phyloP scores from a whole-genome alignment of 2,113 vertebrate species.

The Xiphorhynchus elegans region DNA sequence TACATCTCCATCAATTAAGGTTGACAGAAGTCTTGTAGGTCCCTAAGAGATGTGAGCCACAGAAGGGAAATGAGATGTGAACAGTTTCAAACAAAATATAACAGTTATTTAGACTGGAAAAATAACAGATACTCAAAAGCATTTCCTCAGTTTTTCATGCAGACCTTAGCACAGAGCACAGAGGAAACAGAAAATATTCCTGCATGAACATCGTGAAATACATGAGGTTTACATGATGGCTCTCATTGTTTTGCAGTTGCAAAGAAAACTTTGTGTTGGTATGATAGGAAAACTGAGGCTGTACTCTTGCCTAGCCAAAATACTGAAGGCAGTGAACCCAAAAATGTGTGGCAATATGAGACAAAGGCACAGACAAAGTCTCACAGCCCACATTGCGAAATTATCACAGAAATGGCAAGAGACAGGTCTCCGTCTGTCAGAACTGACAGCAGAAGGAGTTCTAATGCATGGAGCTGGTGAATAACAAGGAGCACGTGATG shows the following conservation, averaged over 20 bases:
- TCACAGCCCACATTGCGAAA: not conserved
- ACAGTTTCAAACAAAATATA: not conserved
- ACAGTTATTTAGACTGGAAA: not conserved
- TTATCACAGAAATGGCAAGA: not conserved
- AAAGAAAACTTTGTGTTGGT: not conserved
- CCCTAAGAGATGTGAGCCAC: not conserved
- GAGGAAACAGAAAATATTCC: not conserved
- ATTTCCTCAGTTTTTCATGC: not conserved
- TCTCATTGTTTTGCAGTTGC: not conserved
- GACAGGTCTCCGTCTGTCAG: not conserved
- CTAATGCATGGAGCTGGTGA: not conserved
- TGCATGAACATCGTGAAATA: not conserved
- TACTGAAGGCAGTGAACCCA: not conserved
- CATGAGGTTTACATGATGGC: not conserved
- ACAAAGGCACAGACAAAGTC: not conserved
- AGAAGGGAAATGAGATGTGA: not conserved
- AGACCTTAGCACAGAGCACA: not conserved
- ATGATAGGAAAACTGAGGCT: not conserved
- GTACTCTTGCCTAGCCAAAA: not conserved
- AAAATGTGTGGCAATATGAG: not conserved
- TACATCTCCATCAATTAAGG: not conserved
- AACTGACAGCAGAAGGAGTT: not conserved
- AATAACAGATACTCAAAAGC: not conserved
- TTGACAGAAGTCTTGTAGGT: not conserved
- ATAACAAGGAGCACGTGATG: not conserved